These are phyloP conservation scores for Ichneumon xanthorius DNA, from an alignment of 2,888 invertebrate genomes.

Conservation along the genomic window DNA sequence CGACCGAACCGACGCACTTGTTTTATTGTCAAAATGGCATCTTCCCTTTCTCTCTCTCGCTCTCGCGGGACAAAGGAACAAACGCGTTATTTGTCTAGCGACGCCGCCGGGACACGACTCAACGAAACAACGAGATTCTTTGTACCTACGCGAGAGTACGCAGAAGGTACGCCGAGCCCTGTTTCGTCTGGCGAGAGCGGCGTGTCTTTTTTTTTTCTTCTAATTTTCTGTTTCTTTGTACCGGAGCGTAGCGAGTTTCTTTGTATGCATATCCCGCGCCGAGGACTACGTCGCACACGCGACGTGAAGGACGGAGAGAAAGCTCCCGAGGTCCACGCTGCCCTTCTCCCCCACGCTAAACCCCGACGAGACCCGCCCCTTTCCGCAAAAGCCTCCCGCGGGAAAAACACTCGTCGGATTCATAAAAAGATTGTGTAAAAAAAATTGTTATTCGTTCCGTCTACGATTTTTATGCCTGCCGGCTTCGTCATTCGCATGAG, in stretches of 20 bases:
- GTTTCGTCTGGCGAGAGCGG: slow-evolving; percentile 3
- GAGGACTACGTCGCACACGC: slow-evolving; percentile 39
- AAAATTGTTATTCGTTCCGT: background rate
- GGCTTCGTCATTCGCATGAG: slow-evolving; percentile 4
- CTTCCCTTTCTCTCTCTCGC: slow-evolving; percentile 9
- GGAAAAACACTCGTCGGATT: slow-evolving; percentile 4
- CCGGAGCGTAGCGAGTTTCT: slow-evolving; percentile 50
- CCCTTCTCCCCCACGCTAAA: slow-evolving; percentile 26
- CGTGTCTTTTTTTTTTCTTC: background rate
- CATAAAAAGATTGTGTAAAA: background rate
- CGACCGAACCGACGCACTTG: slow-evolving; percentile 22
- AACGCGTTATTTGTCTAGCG: slow-evolving; percentile 61
- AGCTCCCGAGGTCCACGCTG: slow-evolving; percentile 18
- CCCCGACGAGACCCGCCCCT: slow-evolving; percentile 26
- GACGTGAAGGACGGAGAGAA: slow-evolving; percentile 6
- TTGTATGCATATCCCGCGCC: slow-evolving; percentile 51
- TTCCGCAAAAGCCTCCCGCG: slow-evolving; percentile 22
- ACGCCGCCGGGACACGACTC: slow-evolving; percentile 16
- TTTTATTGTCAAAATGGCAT: slow-evolving; percentile 15
- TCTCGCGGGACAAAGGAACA: slow-evolving; percentile 67
- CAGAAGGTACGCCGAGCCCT: background rate
- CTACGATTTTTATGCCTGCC: slow-evolving; percentile 42
- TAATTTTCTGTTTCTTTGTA: slow-evolving; percentile 31
- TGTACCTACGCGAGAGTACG: slow-evolving; percentile 41
- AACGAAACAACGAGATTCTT: slow-evolving; percentile 54